Base-by-base conservation (phyloP, 2,797 vertebrate species). In the Squalus acanthias region DNA sequence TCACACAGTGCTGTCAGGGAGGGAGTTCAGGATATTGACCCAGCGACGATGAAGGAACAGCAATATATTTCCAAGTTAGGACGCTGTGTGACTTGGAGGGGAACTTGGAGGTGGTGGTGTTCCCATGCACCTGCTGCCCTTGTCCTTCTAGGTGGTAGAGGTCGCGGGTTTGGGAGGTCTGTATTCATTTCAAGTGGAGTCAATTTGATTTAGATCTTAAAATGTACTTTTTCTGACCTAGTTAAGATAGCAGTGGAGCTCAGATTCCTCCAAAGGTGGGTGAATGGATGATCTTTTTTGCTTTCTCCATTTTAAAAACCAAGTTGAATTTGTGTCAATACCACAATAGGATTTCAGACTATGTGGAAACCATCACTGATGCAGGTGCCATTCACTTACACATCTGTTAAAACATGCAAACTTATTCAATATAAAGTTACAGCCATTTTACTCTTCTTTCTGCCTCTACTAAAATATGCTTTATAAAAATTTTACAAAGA, bases 271-370 rank as follows among this genome's bases (percentile, higher is more conserved):
- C 6, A 46, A 46, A 46, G 39, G 2, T 63, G 4, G 3, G 60
- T 39, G 33, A 67, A 39, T 65, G 33, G 60, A 39, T 53, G 22
- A 5, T 89, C 3, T 22, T 57, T 29, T 92, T n/a, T 9, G 15
- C 3, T 85, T 96, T 96, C 96, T 97, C 96, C 8, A 57, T 39
- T 93, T 33, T 20, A 65, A 39, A 92, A 65, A 22, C 46, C 12
- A 33, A 8, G 20, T 17, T 67, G 20, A 65, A 92, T 92, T 67
- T 9, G 5, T 20, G 33, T 65, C 63, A 15, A 63, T 60, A 12
- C 13, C 29, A 65, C 33, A 67, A 17, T 20, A 91, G 57, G 33
- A 63, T 67, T 92, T 67, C 29, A 92, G 26, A 63, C 5, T 12
- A 88, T 26, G 57, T 91, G 57, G 12, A 91, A 39, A n/a, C n/a